These are phyloP conservation scores for Eudyptes chrysolophus DNA, from an alignment of 2,113 vertebrate genomes.

Conservation along the genomic window DNA sequence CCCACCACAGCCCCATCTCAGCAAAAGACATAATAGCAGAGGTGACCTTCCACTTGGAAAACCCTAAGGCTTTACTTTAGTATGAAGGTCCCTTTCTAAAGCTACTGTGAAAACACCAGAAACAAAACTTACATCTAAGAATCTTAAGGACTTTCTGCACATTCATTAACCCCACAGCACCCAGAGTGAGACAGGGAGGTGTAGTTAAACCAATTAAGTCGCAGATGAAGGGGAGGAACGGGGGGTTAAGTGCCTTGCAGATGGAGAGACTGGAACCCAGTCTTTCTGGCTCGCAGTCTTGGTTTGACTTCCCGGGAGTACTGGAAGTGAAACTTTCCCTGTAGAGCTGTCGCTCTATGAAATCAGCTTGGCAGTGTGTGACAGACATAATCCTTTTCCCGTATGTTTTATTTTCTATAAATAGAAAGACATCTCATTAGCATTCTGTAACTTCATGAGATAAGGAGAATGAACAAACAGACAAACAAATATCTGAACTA, in stretches of 20 bases:
- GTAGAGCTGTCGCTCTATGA: conserved; percentile 1
- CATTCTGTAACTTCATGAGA: conserved; percentile 43
- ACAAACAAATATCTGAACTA: conserved; percentile 40
- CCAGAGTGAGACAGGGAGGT: background rate
- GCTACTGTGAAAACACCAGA: background rate
- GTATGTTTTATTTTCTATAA: conserved; percentile 68
- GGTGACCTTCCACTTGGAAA: background rate
- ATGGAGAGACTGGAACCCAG: conserved; percentile 9
- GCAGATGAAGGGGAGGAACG: background rate
- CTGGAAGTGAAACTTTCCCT: conserved; percentile 48
- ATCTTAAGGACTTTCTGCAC: background rate
- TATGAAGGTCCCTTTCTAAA: background rate
- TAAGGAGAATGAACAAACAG: conserved; percentile 49
- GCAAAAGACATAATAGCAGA: background rate
- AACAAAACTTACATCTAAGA: background rate
- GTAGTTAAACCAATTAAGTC: background rate
- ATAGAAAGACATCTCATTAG: conserved; percentile 50
- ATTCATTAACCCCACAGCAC: background rate
- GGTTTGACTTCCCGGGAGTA: conserved; percentile 1
- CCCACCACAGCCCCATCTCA: background rate
- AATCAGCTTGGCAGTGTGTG: conserved; percentile 67
- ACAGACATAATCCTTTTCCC: conserved; percentile 66
- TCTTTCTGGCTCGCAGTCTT: background rate
- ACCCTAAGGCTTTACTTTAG: background rate
- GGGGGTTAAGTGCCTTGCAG: conserved; percentile 6